These are phyloP conservation scores for Chionomys nivalis DNA, from an alignment of 2,113 vertebrate species.

Conservation along the genomic window DNA sequence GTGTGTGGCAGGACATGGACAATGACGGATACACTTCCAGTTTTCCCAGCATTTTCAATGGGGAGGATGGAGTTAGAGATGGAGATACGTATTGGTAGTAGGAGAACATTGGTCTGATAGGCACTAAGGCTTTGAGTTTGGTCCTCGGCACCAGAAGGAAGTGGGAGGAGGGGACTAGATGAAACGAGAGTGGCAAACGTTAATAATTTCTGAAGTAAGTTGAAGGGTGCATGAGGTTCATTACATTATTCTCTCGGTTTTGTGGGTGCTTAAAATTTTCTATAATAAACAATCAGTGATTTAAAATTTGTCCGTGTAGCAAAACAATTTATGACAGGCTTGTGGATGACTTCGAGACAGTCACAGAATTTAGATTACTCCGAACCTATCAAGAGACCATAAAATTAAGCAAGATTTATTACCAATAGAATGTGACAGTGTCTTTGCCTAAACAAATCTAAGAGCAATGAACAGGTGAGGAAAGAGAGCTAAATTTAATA, in stretches of 20 bases:
- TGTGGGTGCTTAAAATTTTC: constrained; percentile 28
- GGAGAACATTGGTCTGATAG: neutral
- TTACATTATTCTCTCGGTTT: constrained; percentile 29
- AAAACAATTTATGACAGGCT: constrained; percentile 47
- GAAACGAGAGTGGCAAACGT: constrained; percentile 24
- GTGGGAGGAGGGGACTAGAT: neutral
- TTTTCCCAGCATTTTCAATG: neutral
- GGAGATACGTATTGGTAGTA: neutral
- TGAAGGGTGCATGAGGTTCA: neutral
- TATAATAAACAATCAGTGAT: constrained; percentile 21
- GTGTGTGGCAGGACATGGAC: neutral
- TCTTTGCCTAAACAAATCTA: neutral
- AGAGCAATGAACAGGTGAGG: neutral
- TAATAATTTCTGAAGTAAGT: constrained; percentile 34
- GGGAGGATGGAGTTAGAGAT: neutral
- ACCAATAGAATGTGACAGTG: neutral
- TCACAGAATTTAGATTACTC: constrained; percentile 53
- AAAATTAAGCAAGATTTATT: constrained; percentile 62
- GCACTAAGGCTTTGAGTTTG: neutral
- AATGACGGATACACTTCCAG: constrained; percentile 32
- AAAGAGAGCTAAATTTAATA: neutral
- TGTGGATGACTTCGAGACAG: constrained; percentile 15
- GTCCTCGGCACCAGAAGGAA: neutral
- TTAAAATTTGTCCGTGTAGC: neutral
- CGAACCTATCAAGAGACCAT: neutral